Conservation (phyloP, 2,113 vertebrate genomes). For the Entelurus aequoreus region DNA sequence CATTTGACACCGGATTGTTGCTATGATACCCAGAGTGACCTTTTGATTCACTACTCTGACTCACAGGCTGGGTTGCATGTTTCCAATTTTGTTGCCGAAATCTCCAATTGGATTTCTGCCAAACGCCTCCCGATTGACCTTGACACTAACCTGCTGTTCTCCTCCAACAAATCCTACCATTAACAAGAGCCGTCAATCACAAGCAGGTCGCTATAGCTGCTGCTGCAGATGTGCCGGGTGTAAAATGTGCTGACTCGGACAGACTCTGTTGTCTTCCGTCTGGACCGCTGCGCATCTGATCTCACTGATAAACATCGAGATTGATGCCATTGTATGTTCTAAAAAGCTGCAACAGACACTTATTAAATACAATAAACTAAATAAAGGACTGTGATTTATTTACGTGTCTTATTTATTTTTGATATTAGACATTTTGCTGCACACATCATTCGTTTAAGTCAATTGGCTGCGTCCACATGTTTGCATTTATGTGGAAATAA, state of each 20-base stretch:
- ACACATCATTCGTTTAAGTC: too few species aligned
- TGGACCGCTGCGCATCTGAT: conserved; percentile 39
- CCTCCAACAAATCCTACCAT: conserved; percentile 43
- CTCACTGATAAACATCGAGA: conserved; percentile 29
- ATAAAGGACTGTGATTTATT: neutral
- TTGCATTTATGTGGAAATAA: too few species aligned
- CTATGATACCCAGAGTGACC: conserved; percentile 44
- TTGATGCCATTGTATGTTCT: conserved; percentile 22
- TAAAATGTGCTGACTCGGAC: conserved; percentile 55
- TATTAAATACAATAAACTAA: neutral
- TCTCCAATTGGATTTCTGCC: conserved; percentile 52
- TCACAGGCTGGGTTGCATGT: conserved; percentile 44
- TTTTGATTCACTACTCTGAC: conserved; percentile 50
- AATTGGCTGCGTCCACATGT: neutral
- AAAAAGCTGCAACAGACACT: neutral
- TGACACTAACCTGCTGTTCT: conserved; percentile 52
- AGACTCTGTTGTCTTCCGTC: conserved; percentile 48
- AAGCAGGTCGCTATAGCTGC: conserved; percentile 23
- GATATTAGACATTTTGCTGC: too few species aligned
- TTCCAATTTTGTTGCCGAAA: conserved; percentile 46
- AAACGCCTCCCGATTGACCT: conserved; percentile 51
- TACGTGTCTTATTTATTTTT: too few species aligned
- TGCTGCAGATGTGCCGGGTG: conserved; percentile 30
- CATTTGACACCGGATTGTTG: conserved; percentile 40
- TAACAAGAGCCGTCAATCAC: conserved; percentile 60